These are phyloP conservation scores for Teleogryllus occipitalis DNA, from an alignment of 1,140 invertebrate species.

Conservation along the genomic window DNA sequence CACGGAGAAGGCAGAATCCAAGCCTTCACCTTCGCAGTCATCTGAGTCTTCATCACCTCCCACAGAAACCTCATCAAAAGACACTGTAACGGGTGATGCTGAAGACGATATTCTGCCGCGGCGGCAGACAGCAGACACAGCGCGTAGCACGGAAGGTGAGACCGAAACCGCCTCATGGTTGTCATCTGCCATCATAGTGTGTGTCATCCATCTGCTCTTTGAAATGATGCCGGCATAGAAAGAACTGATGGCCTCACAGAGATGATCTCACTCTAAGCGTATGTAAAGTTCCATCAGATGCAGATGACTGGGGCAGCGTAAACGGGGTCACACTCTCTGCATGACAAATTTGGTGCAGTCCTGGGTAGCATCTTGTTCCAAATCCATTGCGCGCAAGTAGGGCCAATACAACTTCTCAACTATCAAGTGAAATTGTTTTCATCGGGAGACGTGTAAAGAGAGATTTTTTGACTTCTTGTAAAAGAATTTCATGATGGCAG, in stretches of 20 bases:
- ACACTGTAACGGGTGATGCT: neutral
- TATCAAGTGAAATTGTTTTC: too few species aligned
- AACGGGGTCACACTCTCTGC: too few species aligned
- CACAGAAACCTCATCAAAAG: neutral
- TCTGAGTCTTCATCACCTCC: conserved; percentile 1
- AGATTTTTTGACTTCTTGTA: too few species aligned
- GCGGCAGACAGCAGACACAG: neutral
- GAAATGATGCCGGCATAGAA: conserved; percentile 9
- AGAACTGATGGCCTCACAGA: neutral
- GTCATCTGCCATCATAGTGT: conserved; percentile 16
- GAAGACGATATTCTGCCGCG: neutral
- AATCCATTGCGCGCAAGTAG: too few species aligned
- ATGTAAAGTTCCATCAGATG: too few species aligned
- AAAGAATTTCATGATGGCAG: too few species aligned
- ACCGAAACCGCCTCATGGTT: conserved; percentile 11
- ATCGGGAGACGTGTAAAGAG: too few species aligned
- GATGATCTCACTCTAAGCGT: too few species aligned
- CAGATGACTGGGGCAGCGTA: too few species aligned
- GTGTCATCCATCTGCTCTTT: conserved; percentile 18
- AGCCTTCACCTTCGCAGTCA: neutral
- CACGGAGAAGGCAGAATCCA: neutral
- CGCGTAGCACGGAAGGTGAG: neutral
- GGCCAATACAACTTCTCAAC: too few species aligned
- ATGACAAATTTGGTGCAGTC: too few species aligned
- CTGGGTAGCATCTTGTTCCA: too few species aligned